phyloP scores from a whole-genome alignment of 2,113 vertebrate genomes.

The Glareola pratincola region DNA sequence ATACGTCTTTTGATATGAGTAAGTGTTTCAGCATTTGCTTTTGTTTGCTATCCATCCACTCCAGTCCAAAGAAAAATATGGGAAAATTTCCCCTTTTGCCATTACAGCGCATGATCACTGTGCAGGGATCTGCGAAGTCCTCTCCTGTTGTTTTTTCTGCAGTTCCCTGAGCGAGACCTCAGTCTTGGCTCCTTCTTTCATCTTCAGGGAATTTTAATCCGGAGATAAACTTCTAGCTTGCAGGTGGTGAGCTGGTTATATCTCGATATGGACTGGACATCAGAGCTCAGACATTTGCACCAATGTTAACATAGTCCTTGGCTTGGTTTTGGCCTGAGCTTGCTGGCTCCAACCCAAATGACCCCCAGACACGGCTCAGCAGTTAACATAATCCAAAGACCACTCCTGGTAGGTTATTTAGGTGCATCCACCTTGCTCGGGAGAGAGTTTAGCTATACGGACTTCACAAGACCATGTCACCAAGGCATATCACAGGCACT shows the following conservation, averaged over 20 bases:
- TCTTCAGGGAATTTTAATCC: background rate
- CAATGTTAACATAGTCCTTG: background rate
- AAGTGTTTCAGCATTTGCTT: conserved; percentile 8
- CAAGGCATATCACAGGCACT: background rate
- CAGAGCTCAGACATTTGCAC: background rate
- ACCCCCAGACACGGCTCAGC: background rate
- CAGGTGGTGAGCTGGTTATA: background rate
- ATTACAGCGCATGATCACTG: background rate
- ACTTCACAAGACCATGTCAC: background rate
- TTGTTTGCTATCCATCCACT: conserved; percentile 28
- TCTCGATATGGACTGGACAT: rapidly evolving
- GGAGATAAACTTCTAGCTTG: background rate
- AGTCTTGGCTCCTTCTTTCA: background rate
- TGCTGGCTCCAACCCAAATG: background rate
- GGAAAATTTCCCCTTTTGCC: background rate
- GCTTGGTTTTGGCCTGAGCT: background rate
- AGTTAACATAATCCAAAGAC: background rate
- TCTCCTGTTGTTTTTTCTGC: rapidly evolving
- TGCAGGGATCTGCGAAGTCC: rapidly evolving
- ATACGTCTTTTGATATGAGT: background rate
- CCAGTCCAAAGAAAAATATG: background rate
- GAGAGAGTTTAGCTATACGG: background rate
- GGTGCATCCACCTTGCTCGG: background rate
- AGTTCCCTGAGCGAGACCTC: background rate
- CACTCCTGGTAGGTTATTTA: background rate